Base-by-base conservation (phyloP, 2,888 invertebrate species). In the Saturnia pavonia region DNA sequence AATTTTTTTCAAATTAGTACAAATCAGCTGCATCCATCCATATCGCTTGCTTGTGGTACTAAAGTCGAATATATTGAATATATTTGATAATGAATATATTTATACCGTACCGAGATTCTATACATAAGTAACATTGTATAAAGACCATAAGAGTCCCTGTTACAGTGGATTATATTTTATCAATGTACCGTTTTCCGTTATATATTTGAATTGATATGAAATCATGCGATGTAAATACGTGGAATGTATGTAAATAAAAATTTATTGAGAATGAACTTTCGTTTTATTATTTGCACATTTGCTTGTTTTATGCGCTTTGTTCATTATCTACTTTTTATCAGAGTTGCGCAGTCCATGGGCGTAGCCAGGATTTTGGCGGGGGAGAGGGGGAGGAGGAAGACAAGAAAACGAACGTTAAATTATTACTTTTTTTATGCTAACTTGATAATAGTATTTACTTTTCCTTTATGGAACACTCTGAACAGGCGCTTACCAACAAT, bases 31-130 rank as follows among this genome's bases (percentile, higher is more conserved):
- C 79, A 82, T 89, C 89, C 89, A 89, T 86, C 84, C 87, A 85
- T 80, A 77, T 81, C 77, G 88, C 86, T 87, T 87, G 88, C 85
- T 86, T 85, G 81, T 83, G 88, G 88, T 89, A 88, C 88, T 89
- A 85, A 81, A 75, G 14, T 63, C 22, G 54, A 19, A 54, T 22
- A 34, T 6, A n/a, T n/a, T n/a, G n/a, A n/a, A n/a, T n/a, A n/a
- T n/a, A n/a, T n/a, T n/a, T n/a, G n/a, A n/a, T n/a, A n/a, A n/a
- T n/a, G n/a, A n/a, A n/a, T n/a, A 48, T 45, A 48, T 34, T 45
- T 45, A 19, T 40, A 45, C 72, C 43, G 40, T 70, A 48, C n/a
- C 75, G 74, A 75, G 76, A 75, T 69, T 71, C 70, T 73, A 73
- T 75, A 77, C 75, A 25, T n/a, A 48, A 65, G 48, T 34, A 34